phyloP scores from a whole-genome alignment of 2,113 vertebrate species.

The Empidonax alnorum region DNA sequence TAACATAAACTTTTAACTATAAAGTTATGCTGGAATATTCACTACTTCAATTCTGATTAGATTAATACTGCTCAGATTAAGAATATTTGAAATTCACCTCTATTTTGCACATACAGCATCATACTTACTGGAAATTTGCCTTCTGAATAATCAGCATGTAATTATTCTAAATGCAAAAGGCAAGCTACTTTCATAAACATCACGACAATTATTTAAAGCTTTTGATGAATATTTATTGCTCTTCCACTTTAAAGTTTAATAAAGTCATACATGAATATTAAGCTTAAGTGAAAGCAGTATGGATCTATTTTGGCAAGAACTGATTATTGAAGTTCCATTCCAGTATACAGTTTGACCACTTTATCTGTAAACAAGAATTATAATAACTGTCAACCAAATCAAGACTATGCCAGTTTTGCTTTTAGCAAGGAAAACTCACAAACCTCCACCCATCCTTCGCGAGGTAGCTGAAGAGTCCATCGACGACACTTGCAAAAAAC shows the following conservation, averaged over 20 bases:
- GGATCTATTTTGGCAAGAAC: neutral
- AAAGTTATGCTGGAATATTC: neutral
- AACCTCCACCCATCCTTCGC: constrained; percentile 91
- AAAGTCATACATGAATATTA: constrained; percentile 33
- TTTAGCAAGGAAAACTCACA: constrained; percentile 19
- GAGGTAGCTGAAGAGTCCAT: constrained; percentile 94
- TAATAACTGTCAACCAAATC: neutral
- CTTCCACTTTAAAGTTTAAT: constrained; percentile 32
- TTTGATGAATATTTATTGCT: constrained; percentile 29
- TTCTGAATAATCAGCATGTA: constrained; percentile 10
- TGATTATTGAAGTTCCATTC: neutral
- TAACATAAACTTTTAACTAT: neutral
- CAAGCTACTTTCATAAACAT: neutral
- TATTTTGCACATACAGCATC: neutral
- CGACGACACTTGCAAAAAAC: constrained; percentile 91
- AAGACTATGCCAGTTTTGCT: accelerated
- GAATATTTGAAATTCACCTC: neutral
- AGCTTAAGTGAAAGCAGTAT: neutral
- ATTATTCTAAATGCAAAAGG: constrained; percentile 25
- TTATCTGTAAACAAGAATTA: neutral
- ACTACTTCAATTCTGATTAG: neutral
- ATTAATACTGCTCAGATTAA: neutral
- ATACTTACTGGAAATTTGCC: neutral
- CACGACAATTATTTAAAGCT: neutral
- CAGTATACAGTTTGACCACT: neutral